Percentiles rank a stretch among this genome's conserved stretches.
Evolutionary conservation across 2,888 invertebrate species (phyloP).

Genomic region (Ligdia adustata): DNA sequence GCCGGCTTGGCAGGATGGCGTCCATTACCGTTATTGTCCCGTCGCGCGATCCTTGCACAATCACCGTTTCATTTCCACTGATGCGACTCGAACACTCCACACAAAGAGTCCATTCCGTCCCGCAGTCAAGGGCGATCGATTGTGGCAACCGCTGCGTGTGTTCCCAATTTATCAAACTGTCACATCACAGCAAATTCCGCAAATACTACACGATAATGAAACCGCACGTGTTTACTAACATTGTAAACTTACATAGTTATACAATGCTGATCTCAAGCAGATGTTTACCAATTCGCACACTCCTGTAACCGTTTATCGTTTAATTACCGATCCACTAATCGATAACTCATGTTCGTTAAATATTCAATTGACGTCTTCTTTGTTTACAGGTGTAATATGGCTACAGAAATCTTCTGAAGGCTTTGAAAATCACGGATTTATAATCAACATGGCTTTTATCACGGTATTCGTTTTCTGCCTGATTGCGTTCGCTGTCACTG

Average conservation of each 20-base stretch:
- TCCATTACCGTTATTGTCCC: constrained; percentile 68
- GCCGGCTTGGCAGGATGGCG: constrained; percentile 66
- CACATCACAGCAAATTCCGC: background rate
- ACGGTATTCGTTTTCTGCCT: constrained; percentile 56
- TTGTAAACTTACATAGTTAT: constrained; percentile 1
- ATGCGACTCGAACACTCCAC: constrained; percentile 30
- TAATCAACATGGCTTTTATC: constrained; percentile 54
- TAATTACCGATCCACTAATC: constrained; percentile 42
- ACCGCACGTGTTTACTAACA: constrained; percentile 13
- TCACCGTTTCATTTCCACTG: constrained; percentile 45
- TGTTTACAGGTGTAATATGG: constrained; percentile 52
- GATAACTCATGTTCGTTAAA: constrained; percentile 24
- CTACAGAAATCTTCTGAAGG: constrained; percentile 38
- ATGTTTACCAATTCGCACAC: constrained; percentile 39
- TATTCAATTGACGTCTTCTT: constrained; percentile 22
- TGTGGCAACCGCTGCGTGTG: constrained; percentile 5
- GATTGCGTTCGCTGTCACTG: constrained; percentile 50
- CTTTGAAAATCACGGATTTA: constrained; percentile 4
- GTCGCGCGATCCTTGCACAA: constrained; percentile 51
- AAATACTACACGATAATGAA: background rate
- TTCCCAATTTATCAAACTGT: constrained; percentile 4
- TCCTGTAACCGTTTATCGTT: constrained; percentile 33
- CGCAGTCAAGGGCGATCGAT: constrained; percentile 27
- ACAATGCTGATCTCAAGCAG: constrained; percentile 10
- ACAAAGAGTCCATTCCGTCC: constrained; percentile 18